phyloP scores from a whole-genome alignment of 2,113 vertebrate species.

The Machaerirhynchus nigripectus region DNA sequence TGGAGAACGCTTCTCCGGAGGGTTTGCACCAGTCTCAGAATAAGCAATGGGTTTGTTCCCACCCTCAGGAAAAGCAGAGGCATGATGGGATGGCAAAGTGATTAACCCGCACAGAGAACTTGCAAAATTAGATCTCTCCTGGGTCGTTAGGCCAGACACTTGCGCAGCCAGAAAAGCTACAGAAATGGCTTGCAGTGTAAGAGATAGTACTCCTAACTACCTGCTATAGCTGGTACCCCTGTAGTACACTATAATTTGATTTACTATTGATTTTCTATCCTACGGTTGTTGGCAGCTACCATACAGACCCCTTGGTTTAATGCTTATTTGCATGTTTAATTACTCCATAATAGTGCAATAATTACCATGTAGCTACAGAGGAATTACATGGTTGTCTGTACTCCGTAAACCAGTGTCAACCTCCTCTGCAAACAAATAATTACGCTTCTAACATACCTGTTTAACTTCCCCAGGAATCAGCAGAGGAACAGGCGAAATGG shows the following conservation, averaged over 20 bases:
- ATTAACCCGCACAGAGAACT: neutral
- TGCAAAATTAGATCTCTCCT: neutral
- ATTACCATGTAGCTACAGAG: conserved; percentile 35
- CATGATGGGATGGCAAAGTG: neutral
- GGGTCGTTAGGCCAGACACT: neutral
- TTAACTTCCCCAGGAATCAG: conserved; percentile 39
- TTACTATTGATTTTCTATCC: neutral
- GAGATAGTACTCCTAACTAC: neutral
- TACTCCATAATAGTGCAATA: conserved; percentile 55
- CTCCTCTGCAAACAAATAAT: conserved; percentile 51
- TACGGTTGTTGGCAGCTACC: conserved; percentile 24
- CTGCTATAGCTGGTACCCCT: neutral
- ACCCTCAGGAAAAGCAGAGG: neutral
- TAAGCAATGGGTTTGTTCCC: neutral
- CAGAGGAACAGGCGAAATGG: neutral
- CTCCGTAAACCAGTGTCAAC: conserved; percentile 25
- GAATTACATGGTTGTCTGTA: conserved; percentile 10
- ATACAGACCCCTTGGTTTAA: conserved; percentile 5
- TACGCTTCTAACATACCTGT: conserved; percentile 44
- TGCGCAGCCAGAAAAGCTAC: neutral
- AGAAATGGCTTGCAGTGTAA: neutral
- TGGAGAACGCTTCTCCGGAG: neutral
- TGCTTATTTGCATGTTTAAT: conserved; percentile 64
- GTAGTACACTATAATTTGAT: neutral
- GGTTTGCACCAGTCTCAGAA: neutral